phyloP scores from a whole-genome alignment of 30 jellyfish, hydroid and myxozoan species.

The Aurelia aurita region DNA sequence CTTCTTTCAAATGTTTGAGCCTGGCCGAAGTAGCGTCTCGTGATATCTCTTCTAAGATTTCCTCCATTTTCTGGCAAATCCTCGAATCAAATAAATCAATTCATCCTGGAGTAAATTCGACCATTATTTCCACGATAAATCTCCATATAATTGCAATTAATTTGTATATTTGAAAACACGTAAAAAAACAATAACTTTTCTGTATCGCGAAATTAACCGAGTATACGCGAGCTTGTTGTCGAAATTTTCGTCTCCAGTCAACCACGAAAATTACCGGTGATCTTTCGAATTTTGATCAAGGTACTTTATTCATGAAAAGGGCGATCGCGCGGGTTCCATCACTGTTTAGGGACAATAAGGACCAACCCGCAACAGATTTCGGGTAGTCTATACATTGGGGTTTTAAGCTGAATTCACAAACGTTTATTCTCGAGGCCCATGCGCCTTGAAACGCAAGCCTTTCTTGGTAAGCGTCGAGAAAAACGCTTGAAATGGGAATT shows the following conservation, averaged over 20 bases:
- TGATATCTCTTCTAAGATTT: conserved; percentile 80
- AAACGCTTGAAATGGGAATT: too few relatives aligned
- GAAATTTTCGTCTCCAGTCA: conserved; percentile 67
- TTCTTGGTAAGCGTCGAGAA: too few relatives aligned
- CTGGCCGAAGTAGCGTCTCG: conserved; percentile 88
- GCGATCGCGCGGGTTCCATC: conserved; percentile 59
- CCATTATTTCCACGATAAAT: not conserved
- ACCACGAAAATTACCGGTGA: conserved; percentile 54
- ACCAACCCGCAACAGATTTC: conserved; percentile 27
- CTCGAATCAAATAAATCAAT: not conserved
- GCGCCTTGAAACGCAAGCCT: too few relatives aligned
- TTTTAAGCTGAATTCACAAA: too few relatives aligned
- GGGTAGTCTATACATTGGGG: not conserved
- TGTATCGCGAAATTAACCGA: not conserved
- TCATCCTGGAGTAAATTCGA: conserved; percentile 56
- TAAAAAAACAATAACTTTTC: not conserved
- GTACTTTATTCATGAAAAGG: conserved; percentile 41
- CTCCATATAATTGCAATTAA: not conserved
- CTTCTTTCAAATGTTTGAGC: conserved; percentile 86
- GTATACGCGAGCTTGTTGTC: not conserved
- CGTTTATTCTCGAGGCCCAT: too few relatives aligned
- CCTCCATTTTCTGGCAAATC: conserved; percentile 74
- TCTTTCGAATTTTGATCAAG: conserved; percentile 37
- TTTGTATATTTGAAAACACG: not conserved
- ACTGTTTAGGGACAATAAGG: conserved; percentile 35